These are phyloP conservation scores for Falco peregrinus DNA, from an alignment of 2,797 vertebrate genomes.

Conservation along the genomic window DNA sequence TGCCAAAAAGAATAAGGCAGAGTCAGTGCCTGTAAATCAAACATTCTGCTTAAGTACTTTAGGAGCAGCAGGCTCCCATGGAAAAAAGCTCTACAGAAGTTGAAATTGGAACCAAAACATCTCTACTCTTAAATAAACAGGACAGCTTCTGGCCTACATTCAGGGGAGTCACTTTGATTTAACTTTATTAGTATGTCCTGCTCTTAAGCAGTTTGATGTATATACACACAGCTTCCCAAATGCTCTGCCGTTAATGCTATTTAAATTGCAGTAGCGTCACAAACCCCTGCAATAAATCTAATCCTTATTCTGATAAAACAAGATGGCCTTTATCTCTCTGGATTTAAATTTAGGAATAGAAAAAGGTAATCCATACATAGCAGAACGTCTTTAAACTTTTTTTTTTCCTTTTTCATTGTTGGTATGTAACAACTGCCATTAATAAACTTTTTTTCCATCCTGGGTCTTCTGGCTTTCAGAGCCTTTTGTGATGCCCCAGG, in stretches of 20 bases:
- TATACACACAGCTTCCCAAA: neutral
- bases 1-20: conserved; percentile 38
- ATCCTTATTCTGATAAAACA: neutral
- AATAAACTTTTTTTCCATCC: neutral
- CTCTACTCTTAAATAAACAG: neutral
- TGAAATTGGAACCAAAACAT: conserved; percentile 26
- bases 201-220: neutral
- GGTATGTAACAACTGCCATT: neutral
- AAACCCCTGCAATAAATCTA: neutral
- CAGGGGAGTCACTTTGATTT: neutral
- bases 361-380: neutral
- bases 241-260: neutral
- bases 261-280: neutral
- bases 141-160: neutral
- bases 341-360: neutral
- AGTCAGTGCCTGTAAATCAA: conserved; percentile 36
- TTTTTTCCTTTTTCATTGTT: neutral
- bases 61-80: conserved; percentile 3
- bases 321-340: neutral
- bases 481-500: neutral
- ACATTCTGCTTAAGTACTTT: conserved; percentile 24
- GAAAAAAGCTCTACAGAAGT: neutral
- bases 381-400: neutral
- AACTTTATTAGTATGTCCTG: neutral
- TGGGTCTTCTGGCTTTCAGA: neutral